Conservation (phyloP, 2,113 vertebrate genomes). For the Phainopepla nitens region DNA sequence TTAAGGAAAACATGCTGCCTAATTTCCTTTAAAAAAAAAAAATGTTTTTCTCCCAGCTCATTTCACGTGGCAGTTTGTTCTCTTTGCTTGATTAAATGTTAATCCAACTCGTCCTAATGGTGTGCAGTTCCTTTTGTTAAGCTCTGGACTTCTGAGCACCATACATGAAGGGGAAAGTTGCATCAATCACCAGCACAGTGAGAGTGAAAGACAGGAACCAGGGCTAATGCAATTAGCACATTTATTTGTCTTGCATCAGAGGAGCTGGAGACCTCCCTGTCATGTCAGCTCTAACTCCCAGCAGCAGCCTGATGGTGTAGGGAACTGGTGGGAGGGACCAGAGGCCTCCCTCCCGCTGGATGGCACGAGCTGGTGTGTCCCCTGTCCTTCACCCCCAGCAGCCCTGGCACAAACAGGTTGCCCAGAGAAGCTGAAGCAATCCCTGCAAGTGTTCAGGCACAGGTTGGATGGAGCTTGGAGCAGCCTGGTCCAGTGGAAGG, state of each 20-base stretch:
- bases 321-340: not conserved
- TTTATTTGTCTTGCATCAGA: slow-evolving; percentile 10
- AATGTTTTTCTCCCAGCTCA: not conserved
- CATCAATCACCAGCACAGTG: not conserved
- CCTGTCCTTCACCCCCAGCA: not conserved
- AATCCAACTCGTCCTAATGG: not conserved
- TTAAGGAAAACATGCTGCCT: not conserved
- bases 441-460: not conserved
- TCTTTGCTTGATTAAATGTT: not conserved
- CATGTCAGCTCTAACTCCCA: not conserved
- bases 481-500: not conserved
- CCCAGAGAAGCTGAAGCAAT: not conserved
- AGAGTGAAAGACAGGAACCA: not conserved
- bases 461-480: not conserved
- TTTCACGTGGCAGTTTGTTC: not conserved
- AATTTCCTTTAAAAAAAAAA: not conserved
- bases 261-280: not conserved
- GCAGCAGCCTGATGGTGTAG: not conserved
- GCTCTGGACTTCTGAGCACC: not conserved
- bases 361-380: fast-evolving
- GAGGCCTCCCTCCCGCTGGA: not conserved
- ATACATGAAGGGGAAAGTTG: not conserved
- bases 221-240: not conserved
- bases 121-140: not conserved
- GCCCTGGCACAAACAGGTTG: not conserved